These are phyloP conservation scores for Platyscelio sp. DNA, from an alignment of 2,888 invertebrate genomes.

Conservation along the genomic window DNA sequence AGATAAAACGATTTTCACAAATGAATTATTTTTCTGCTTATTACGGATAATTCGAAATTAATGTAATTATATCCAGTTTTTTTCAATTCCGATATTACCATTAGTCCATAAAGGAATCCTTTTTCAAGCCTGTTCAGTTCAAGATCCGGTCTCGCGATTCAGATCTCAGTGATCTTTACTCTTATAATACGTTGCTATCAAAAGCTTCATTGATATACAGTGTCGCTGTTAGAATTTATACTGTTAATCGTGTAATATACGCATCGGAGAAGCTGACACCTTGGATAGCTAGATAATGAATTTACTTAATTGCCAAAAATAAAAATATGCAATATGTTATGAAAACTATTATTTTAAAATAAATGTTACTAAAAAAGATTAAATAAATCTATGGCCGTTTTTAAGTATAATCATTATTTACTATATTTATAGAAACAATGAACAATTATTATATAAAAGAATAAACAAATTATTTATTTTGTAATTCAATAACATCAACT, in stretches of 20 bases:
- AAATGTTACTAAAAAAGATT: too few species aligned
- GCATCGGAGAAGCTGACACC: conserved; percentile 17
- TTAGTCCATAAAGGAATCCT: conserved; percentile 46
- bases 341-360: too few species aligned
- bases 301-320: conserved; percentile 69
- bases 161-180: conserved; percentile 64
- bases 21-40: conserved; percentile 8
- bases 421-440: too few species aligned
- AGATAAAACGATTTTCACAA: conserved; percentile 14
- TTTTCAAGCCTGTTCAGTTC: conserved; percentile 35
- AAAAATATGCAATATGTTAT: too few species aligned
- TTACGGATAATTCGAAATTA: not conserved
- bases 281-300: conserved; percentile 63
- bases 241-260: conserved; percentile 73
- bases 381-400: too few species aligned
- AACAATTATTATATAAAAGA: too few species aligned
- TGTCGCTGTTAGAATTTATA: conserved; percentile 75
- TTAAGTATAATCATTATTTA: too few species aligned
- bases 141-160: conserved; percentile 48
- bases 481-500: too few species aligned
- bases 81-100: conserved; percentile 25
- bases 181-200: conserved; percentile 72
- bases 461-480: too few species aligned
- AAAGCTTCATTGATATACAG: conserved; percentile 75
- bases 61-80: not conserved